Evolutionary conservation across 2,888 invertebrate genomes (phyloP), one percentile per base, ranked within the genome.

Genomic region (Drosophila parthenogenetica): DNA sequence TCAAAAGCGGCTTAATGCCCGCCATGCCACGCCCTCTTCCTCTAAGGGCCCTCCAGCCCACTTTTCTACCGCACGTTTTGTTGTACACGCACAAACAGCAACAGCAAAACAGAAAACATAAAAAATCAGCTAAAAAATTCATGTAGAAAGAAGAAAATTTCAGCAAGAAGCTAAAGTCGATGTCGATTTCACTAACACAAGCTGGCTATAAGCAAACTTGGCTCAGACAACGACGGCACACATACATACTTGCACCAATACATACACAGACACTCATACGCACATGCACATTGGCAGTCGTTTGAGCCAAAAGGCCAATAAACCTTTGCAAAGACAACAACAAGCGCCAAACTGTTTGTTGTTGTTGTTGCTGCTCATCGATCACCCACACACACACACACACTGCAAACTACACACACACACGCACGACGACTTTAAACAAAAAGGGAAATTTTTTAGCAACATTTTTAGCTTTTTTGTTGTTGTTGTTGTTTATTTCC

Each of bases 291-390:
- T 19, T 51, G 25, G 17, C 49, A 50, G 61, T 54, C 17, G 66
- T 79, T 81, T 81, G 60, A 75, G 77, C 59, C 85, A 84, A 81
- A 84, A 87, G 83, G 83, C 87, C 83, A 84, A 84, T 84, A 84
- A 84, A 87, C 83, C 83, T 84, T 82, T 81, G 69, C 22, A 69
- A 70, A 61, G 59, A 63, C 67, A 72, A 50, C 72, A 61, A 54
- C 45, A 58, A 67, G 49, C 54, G 61, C 62, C 76, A 73, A 74
- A 78, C 64, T 67, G 67, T 68, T 73, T 62, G 62, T 32, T 69
- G 63, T 40, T 45, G 65, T 14, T 67, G 68, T 13, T 69, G 78
- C 54, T 81, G 73, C 76, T 78, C 83, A 82, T 86, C 86, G 87
- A 83, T 86, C 83, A 80, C 78, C 69, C 61, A 72, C 68, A 73